Evolutionary conservation across 2,888 invertebrate genomes (phyloP).

Genomic region (Acanthacorydalis orientalis): DNA sequence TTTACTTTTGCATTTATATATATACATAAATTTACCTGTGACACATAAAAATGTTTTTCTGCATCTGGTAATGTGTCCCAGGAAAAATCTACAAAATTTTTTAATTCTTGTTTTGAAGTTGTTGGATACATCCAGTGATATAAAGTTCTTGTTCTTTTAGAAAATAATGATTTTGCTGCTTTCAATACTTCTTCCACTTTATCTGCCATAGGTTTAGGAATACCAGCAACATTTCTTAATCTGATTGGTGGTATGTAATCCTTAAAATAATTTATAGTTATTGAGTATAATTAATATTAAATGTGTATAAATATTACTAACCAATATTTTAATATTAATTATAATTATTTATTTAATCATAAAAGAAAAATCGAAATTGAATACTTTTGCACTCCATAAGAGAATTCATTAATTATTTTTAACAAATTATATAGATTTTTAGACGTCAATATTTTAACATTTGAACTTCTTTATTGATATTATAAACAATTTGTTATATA

Average conservation of each 20-base stretch:
- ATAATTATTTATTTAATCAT: too few species aligned
- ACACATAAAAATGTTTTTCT: slow-evolving; percentile 28
- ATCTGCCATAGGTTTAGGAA: slow-evolving; percentile 5
- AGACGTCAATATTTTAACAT: too few species aligned
- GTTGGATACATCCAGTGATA: slow-evolving; percentile 30
- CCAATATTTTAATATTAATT: too few species aligned
- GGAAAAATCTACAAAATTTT: slow-evolving; percentile 22
- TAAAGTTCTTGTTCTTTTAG: slow-evolving; percentile 27
- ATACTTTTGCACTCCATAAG: too few species aligned
- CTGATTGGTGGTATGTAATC: background rate
- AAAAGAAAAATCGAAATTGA: too few species aligned
- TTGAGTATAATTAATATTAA: too few species aligned
- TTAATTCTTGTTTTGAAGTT: slow-evolving; percentile 24
- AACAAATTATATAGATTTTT: too few species aligned
- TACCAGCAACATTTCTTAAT: background rate
- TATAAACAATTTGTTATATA: too few species aligned
- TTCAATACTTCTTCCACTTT: slow-evolving; percentile 20
- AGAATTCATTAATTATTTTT: too few species aligned
- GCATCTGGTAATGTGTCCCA: slow-evolving; percentile 24
- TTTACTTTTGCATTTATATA: too few species aligned
- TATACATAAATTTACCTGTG: slow-evolving; percentile 19
- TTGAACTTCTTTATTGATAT: too few species aligned
- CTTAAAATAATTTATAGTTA: background rate
- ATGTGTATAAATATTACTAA: too few species aligned
- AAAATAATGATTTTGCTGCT: slow-evolving; percentile 27